Percentiles rank a stretch among this genome's conserved stretches.
Conservation (phyloP, 2,113 vertebrate species). For the Mola mola region DNA sequence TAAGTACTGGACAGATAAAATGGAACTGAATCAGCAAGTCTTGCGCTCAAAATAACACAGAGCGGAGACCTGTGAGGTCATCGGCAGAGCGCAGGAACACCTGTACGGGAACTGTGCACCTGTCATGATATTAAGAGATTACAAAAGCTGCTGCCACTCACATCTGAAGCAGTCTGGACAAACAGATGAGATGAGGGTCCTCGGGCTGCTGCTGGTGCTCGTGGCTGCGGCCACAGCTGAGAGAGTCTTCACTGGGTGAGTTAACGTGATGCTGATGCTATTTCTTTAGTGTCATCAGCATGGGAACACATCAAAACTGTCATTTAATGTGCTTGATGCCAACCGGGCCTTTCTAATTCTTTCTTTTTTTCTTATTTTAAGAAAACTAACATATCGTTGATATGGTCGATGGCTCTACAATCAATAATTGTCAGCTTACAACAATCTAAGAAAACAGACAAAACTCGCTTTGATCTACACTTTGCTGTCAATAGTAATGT, state of each 20-base stretch:
- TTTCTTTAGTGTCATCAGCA: too few species aligned
- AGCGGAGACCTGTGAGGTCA: not conserved
- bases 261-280: too few species aligned
- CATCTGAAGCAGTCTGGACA: not conserved
- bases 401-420: too few species aligned
- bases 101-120: slow-evolving; percentile 50
- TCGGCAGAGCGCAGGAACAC: not conserved
- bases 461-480: too few species aligned
- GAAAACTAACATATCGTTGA: too few species aligned
- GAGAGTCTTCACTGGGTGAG: slow-evolving; percentile 70
- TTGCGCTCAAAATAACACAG: slow-evolving; percentile 29
- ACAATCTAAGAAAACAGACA: too few species aligned
- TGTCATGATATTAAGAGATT: slow-evolving; percentile 25
- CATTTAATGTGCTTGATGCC: too few species aligned
- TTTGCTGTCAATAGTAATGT: too few species aligned
- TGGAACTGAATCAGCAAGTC: slow-evolving; percentile 31
- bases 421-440: too few species aligned
- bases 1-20: slow-evolving; percentile 35
- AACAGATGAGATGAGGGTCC: slow-evolving; percentile 56
- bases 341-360: too few species aligned
- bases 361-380: too few species aligned
- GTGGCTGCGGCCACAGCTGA: slow-evolving; percentile 56
- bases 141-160: not conserved
- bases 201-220: slow-evolving; percentile 55
- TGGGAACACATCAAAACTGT: too few species aligned